Percentiles rank a stretch among this genome's conserved stretches.
Conservation (phyloP, 2,113 vertebrate species). For the Aphyosemion australe region DNA sequence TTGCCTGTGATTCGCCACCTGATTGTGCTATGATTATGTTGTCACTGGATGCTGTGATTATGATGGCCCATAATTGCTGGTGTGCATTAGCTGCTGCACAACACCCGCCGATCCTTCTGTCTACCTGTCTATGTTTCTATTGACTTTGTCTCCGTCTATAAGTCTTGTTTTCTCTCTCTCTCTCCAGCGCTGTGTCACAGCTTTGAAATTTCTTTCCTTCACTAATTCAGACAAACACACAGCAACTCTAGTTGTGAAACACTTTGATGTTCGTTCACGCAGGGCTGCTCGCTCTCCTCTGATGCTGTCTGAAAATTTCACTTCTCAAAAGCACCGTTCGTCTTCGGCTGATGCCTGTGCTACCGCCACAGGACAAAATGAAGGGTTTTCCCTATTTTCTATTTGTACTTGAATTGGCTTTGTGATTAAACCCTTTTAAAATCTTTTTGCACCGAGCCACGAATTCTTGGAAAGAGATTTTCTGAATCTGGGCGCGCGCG, state of each 20-base stretch:
- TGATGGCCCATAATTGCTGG: constrained; percentile 73
- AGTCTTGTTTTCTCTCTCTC: constrained; percentile 3
- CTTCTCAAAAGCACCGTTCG: not conserved
- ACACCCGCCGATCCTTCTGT: constrained; percentile 50
- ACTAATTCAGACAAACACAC: constrained; percentile 25
- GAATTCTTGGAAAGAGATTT: constrained; percentile 8
- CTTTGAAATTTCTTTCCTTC: constrained; percentile 7
- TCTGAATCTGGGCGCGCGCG: constrained; percentile 7
- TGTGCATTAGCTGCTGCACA: constrained; percentile 73
- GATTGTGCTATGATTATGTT: constrained; percentile 82
- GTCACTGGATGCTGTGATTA: constrained; percentile 81
- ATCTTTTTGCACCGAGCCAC: not conserved
- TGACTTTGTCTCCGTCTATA: constrained; percentile 47
- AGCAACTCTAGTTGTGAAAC: constrained; percentile 11
- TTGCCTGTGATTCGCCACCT: constrained; percentile 75
- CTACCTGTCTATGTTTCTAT: constrained; percentile 61
- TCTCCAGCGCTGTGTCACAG: not conserved
- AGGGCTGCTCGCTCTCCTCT: not conserved
- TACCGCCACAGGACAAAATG: not conserved
- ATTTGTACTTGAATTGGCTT: constrained; percentile 4
- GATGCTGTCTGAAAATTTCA: constrained; percentile 16
- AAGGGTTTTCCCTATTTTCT: not conserved
- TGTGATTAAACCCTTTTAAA: constrained; percentile 2
- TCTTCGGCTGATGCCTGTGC: constrained; percentile 11
- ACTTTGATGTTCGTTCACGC: constrained; percentile 26